These are phyloP conservation scores for Oncorhynchus keta DNA, from an alignment of 2,113 vertebrate species.

Conservation along the genomic window DNA sequence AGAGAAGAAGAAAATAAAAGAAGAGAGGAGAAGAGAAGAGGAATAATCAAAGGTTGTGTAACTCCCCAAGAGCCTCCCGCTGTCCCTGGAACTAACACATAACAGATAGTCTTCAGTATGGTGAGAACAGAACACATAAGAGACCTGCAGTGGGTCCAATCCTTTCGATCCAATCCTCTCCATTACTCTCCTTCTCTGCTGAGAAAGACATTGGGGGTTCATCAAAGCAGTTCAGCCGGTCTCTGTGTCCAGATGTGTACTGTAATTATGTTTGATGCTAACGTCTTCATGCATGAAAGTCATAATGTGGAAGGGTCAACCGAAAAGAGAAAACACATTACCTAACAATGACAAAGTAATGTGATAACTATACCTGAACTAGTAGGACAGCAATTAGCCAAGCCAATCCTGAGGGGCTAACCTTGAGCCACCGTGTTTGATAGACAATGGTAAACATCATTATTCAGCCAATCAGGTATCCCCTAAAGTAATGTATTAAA, in stretches of 20 bases:
- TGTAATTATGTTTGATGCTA: too few relatives aligned
- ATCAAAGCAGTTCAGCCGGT: not conserved
- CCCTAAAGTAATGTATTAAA: conserved; percentile 40
- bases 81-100: not conserved
- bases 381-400: too few relatives aligned
- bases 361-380: too few relatives aligned
- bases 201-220: not conserved
- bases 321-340: too few relatives aligned
- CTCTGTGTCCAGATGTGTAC: too few relatives aligned
- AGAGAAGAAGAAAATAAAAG: too few relatives aligned
- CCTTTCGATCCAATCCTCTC: not conserved
- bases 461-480: conserved; percentile 21
- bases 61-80: not conserved
- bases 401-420: too few relatives aligned
- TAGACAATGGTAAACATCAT: conserved; percentile 24
- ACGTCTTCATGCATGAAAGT: too few relatives aligned
- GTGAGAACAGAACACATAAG: not conserved
- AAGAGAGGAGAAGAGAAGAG: not conserved
- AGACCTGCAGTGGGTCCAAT: not conserved
- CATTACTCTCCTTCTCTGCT: not conserved
- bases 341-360: too few relatives aligned
- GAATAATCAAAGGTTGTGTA: not conserved
- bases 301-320: too few relatives aligned
- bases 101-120: not conserved
- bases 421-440: conserved; percentile 7